Percentiles rank a stretch among this genome's conserved stretches.
Conservation (phyloP, 2,797 vertebrate genomes). For the Neomorphus geoffroyi region DNA sequence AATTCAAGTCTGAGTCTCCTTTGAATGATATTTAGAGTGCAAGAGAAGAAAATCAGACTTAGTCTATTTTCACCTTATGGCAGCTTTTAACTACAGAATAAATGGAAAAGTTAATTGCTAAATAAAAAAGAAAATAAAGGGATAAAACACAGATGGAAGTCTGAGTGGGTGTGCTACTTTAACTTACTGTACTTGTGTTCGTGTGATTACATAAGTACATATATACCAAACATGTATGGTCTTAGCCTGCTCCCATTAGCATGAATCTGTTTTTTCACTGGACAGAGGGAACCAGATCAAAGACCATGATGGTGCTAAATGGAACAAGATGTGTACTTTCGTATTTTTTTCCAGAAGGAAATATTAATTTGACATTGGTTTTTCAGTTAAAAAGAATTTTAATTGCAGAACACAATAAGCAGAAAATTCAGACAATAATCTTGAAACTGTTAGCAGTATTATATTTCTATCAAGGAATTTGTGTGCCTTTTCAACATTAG, state of each 20-base stretch:
- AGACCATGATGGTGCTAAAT: constrained; percentile 66
- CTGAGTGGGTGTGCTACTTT: constrained; percentile 14
- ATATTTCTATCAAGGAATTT: constrained; percentile 55
- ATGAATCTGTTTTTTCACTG: background rate
- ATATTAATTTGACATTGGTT: constrained; percentile 59
- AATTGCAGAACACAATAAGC: constrained; percentile 65
- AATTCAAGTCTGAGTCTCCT: constrained; percentile 31
- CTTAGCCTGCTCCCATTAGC: constrained; percentile 45
- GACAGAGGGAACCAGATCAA: constrained; percentile 55
- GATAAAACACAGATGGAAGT: constrained; percentile 44
- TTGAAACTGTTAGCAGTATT: constrained; percentile 63
- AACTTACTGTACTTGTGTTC: constrained; percentile 2
- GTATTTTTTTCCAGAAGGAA: constrained; percentile 54
- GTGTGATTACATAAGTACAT: background rate
- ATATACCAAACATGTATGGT: constrained; percentile 59
- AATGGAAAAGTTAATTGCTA: constrained; percentile 54
- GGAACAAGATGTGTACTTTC: constrained; percentile 60
- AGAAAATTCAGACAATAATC: constrained; percentile 70
- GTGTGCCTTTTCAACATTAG: constrained; percentile 59
- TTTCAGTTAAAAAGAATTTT: constrained; percentile 59
- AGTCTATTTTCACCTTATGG: constrained; percentile 23
- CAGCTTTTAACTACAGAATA: constrained; percentile 57
- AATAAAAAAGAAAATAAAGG: constrained; percentile 52
- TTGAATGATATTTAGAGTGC: constrained; percentile 28
- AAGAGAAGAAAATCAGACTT: constrained; percentile 31